Evolutionary conservation across 2,888 invertebrate species (phyloP), one percentile per base, ranked within the genome.

Genomic region (Ennomos fuscantarius): DNA sequence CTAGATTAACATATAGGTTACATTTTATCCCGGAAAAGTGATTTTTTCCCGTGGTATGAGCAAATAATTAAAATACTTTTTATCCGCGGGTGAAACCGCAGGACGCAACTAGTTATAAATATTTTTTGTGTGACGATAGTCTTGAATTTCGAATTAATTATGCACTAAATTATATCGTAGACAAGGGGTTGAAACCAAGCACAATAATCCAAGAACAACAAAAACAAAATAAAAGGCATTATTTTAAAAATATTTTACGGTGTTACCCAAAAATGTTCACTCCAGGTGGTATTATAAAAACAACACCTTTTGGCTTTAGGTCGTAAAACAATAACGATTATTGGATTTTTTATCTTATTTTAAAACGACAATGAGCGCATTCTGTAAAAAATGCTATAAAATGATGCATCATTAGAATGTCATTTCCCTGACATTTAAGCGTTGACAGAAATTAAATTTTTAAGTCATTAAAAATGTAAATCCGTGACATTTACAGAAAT

Each of bases 251-350:
- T 8, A 58, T 75, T 79, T 79, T 78, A 78, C 68, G 74, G 58
- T 73, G 68, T 68, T 57, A 43, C 73, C 56, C 65, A 68, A 72
- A 76, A 76, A 74, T 69, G 67, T 68, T 65, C 87, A 56, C 87
- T 55, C 66, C 87, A 83, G 87, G 87, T 82, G 82, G 83, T 66
- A 68, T 76, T 70, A 60, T 70, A 81, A 79, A 82, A 82, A 78
- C 70, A 55, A 76, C 72, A 79, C 73, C 75, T 76, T 78, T 70
- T 69, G 46, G 63, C 60, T 67, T 63, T 34, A 37, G 57, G 64
- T 78, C 69, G 66, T 78, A 76, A 79, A 79, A 81, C 76, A 78
- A 79, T 74, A 72, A 70, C 43, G 63, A 70, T 67, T 69, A 68
- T 63, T 58, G 65, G 52, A 63, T 70, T 63, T 61, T 69, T 46